These are phyloP conservation scores for Falco novaeseelandiae DNA, from an alignment of 2,797 vertebrate species.

Conservation along the genomic window DNA sequence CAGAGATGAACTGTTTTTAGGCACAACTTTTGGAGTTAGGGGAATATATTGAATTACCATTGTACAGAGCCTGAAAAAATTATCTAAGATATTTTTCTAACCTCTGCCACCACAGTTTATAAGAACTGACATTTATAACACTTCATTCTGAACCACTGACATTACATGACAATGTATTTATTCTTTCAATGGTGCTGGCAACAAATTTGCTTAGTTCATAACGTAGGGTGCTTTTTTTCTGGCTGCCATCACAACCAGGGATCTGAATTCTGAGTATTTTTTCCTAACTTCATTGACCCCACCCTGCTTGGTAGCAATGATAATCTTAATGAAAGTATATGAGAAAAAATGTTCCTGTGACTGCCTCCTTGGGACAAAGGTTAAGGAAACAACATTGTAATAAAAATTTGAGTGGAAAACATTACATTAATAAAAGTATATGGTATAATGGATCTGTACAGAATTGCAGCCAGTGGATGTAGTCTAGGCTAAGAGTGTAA, in stretches of 20 bases:
- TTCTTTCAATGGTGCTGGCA: neutral
- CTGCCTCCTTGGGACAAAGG: neutral
- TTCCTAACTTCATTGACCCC: neutral
- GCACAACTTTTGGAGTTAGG: neutral
- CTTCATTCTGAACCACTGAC: neutral
- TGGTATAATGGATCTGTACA: neutral
- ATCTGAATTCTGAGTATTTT: neutral
- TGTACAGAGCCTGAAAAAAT: neutral
- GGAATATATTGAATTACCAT: neutral
- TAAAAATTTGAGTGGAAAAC: neutral
- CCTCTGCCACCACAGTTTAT: neutral
- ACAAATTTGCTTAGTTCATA: neutral
- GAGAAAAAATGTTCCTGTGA: neutral
- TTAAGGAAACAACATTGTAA: neutral
- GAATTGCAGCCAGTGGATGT: neutral
- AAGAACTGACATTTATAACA: neutral
- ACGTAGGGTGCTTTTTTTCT: neutral
- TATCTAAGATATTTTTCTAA: neutral
- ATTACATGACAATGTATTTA: neutral
- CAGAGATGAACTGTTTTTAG: neutral
- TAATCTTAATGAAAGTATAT: neutral
- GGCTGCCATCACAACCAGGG: neutral
- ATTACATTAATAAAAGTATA: neutral
- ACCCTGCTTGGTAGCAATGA: neutral
- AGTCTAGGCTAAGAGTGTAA: neutral